Percentiles rank a stretch among this genome's conserved stretches.
phyloP scores from a whole-genome alignment of 2,888 invertebrate species.

The Calameuta filiformis region DNA sequence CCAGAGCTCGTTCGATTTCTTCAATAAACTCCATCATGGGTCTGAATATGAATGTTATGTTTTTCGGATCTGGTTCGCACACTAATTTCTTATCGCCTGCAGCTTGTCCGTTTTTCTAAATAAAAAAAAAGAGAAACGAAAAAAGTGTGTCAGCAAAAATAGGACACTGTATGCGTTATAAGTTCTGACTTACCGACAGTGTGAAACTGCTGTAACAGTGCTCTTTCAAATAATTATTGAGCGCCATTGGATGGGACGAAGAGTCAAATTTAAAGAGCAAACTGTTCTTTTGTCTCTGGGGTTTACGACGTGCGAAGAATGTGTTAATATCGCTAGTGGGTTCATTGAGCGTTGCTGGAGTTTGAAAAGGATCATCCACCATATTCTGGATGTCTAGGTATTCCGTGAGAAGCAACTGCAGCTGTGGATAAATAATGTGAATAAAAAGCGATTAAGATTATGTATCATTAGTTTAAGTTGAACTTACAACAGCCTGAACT shows the following conservation, averaged over 20 bases:
- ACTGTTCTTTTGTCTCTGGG: slow-evolving; percentile 56
- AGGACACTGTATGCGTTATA: neutral
- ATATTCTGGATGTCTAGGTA: slow-evolving; percentile 89
- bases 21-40: slow-evolving; percentile 85
- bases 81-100: slow-evolving; percentile 74
- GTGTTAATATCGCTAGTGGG: slow-evolving; percentile 69
- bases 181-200: slow-evolving; percentile 38
- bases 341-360: slow-evolving; percentile 66
- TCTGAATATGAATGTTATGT: slow-evolving; percentile 83
- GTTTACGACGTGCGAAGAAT: slow-evolving; percentile 69
- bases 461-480: neutral
- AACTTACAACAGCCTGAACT: slow-evolving; percentile 86
- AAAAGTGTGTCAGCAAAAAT: neutral
- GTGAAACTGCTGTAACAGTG: slow-evolving; percentile 66
- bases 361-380: slow-evolving; percentile 70
- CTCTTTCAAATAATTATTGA: slow-evolving; percentile 55
- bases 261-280: slow-evolving; percentile 53
- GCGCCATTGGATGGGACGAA: slow-evolving; percentile 69
- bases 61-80: slow-evolving; percentile 79
- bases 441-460: neutral
- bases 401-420: slow-evolving; percentile 85
- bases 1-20: slow-evolving; percentile 81
- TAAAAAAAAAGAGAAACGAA: neutral
- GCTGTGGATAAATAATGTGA: slow-evolving; percentile 66
- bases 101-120: slow-evolving; percentile 43